Base-by-base conservation (phyloP, 2,797 vertebrate genomes). In the Sparidentex hasta region DNA sequence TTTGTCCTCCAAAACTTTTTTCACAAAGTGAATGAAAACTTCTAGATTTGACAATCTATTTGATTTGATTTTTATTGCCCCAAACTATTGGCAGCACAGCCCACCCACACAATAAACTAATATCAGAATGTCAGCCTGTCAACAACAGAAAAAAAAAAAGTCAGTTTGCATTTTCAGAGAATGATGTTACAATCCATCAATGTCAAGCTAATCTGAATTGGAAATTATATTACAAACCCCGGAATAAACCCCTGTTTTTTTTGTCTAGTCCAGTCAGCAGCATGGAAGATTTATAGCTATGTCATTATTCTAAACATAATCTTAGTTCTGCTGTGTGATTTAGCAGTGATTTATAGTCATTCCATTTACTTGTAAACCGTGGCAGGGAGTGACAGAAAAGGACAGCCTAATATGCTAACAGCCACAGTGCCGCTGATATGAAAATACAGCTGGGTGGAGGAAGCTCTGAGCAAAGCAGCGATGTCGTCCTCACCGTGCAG, bases 281-380 rank as follows among this genome's bases (percentile, higher is more conserved):
- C 82, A 59, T 12, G 81, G 87, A 88, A 93, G 93, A 95, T 95
- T 95, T 94, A 94, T 93, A 84, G 91, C 88, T 44, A 20, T 85
- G 83, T 78, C 88, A 90, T 95, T 94, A 95, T 92, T 93, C 85
- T 87, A 83, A 94, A 94, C 92, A 90, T 93, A 94, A 95, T 95
- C 92, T 92, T 86, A 90, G 83, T 88, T 91, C 72, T 91, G 87
- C 85, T 76, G 81, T 76, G 88, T 83, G 90, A 92, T 88, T 90
- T 86, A 87, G 74, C 25, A 11, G 89, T 95, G 93, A 95, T 95
- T 95, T 94, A 95, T 94, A 85, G 89, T 92, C 83, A 83, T 93
- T 90, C 83, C 57, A 90, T 94, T 93, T 86, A 82, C 87, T 82
- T 89, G 87, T 89, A 92, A 92, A 91, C 83, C 77, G 12, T 61